Percentiles rank a stretch among this genome's conserved stretches.
Evolutionary conservation across 2,113 vertebrate genomes (phyloP).

Genomic region (Excalfactoria chinensis): DNA sequence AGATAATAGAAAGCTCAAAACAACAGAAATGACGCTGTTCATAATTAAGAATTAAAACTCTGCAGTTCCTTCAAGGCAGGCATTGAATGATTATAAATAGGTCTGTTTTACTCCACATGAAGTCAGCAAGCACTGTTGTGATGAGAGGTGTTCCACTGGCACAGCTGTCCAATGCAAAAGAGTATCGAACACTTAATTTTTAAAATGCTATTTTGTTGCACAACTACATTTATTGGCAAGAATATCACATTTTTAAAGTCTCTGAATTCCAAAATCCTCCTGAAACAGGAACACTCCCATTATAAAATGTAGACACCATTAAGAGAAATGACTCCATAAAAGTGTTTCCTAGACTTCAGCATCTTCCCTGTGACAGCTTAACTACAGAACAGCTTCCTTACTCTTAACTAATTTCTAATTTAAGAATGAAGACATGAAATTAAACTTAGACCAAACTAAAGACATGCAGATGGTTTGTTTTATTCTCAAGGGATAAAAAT

Average conservation of each 20-base stretch:
- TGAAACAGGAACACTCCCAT: background rate
- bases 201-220: background rate
- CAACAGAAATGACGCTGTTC: background rate
- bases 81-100: background rate
- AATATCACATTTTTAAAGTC: background rate
- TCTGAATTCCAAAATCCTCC: background rate
- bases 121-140: constrained; percentile 13
- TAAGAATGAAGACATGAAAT: constrained; percentile 18
- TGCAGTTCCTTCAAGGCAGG: background rate
- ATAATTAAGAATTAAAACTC: background rate
- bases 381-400: background rate
- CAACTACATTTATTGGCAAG: background rate
- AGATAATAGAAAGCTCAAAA: background rate
- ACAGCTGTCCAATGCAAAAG: background rate
- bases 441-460: background rate
- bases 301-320: background rate
- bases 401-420: constrained; percentile 3
- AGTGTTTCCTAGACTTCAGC: constrained; percentile 10
- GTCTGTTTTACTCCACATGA: constrained; percentile 6
- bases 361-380: background rate
- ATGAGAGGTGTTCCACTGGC: background rate
- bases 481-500: background rate
- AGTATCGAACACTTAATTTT: background rate
- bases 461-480: background rate
- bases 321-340: background rate